Evolutionary conservation across 1,140 invertebrate genomes (phyloP), one percentile per base, ranked within the genome.

Genomic region (Papilio dardanus): DNA sequence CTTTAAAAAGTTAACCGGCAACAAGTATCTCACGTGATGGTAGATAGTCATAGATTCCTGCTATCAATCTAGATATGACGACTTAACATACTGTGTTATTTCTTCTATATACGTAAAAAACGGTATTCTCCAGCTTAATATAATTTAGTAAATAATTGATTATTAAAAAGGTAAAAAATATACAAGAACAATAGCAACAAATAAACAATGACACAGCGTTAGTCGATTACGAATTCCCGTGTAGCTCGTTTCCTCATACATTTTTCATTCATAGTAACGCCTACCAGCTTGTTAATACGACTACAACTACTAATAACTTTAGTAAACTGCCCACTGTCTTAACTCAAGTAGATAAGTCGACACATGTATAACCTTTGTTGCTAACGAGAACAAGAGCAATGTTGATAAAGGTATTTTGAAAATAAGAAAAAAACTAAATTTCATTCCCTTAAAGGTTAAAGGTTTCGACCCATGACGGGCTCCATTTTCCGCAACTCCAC

Each of bases 81-180:
- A 46, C 42, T 46, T 46, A n/a, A 46, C 3, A n/a, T 46, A n/a
- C 42, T 46, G n/a, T 46, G 42, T 46, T 46, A 46, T 46, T n/a
- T n/a, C 5, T n/a, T 16, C 5, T 46, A 46, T 46, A 46, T n/a
- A n/a, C n/a, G n/a, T n/a, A n/a, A n/a, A 46, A 46, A 46, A n/a
- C 42, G 42, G 42, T 14, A n/a, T 6, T 46, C 19, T n/a, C 16
- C n/a, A 4, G 16, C 16, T 19, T 16, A 19, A 3, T 19, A 19
- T 5, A 46, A 46, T 46, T 46, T 46, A 46, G 1, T 16, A 46
- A 46, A n/a, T 46, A 4, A 6, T n/a, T 46, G 5, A 19, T 6
- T 16, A 46, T 6, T 16, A 46, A 6, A 6, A 46, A 16, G 16
- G 40, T 42, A 42, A 14, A 42, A 40, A 40, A 40, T 40, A 1